Evolutionary conservation across 2,113 vertebrate genomes (phyloP), one percentile per base, ranked within the genome.

Genomic region (Asarcornis scutulata): DNA sequence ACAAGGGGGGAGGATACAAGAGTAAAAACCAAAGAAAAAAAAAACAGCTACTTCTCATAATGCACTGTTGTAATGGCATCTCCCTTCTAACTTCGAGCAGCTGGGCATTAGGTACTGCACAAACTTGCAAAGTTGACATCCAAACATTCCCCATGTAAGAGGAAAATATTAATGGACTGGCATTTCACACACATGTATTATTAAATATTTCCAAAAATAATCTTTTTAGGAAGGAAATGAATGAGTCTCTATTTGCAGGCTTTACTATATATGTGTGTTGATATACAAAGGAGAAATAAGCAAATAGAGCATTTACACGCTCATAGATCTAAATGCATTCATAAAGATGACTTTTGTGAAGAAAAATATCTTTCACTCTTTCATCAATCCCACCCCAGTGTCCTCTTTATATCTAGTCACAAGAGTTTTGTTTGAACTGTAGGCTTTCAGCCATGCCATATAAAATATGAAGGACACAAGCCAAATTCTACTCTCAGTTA

Each of bases 401-500:
- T 23, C 11, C 48, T 50, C 48, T 50, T 50, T 23, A 29, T 27
- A 74, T 25, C 59, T 67, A 17, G 8, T 78, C 50, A 78, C 38
- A 82, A n/a, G 56, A 93, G 52, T 31, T 82, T 17, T 52, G 32
- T 15, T 88, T 88, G 13, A 56, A 55, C 53, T 68, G 62, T 16
- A 67, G 17, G 20, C 23, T 81, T 72, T 72, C 77, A 67, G 42
- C 53, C 53, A 58, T 40, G 48, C 36, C 87, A 77, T 50, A 68
- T 9, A 75, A 81, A 64, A 90, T 21, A 46, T 34, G 42, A 84
- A 78, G 80, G 88, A 86, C 83, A 84, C 48, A 48, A 53, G 86
- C 88, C 93, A 96, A 93, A 95, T 86, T 82, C 90, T 44, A 26
- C 73, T 95, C 73, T 91, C 75, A 42, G 20, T 86, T 83, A 92